Evolutionary conservation across 2,888 invertebrate genomes (phyloP).

Genomic region (Archips xylosteana): DNA sequence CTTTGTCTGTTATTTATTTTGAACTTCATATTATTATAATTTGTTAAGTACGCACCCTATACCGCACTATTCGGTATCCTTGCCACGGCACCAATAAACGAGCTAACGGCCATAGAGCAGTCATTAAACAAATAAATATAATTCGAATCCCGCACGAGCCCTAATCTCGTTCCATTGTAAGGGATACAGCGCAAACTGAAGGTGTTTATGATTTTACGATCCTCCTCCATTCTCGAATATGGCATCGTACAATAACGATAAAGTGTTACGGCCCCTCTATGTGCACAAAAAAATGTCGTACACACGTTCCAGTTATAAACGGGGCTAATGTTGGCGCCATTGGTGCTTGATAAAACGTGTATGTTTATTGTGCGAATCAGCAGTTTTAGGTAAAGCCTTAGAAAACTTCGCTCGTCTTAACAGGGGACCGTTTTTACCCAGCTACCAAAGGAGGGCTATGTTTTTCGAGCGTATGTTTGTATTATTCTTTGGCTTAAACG

Average conservation of each 20-base stretch:
- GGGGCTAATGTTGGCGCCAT: slow-evolving; percentile 62
- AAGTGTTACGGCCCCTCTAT: slow-evolving; percentile 67
- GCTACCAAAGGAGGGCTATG: too few relatives aligned
- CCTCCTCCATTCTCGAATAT: slow-evolving; percentile 71
- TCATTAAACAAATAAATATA: slow-evolving; percentile 24
- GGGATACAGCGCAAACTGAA: slow-evolving; percentile 65
- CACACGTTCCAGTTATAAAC: slow-evolving; percentile 59
- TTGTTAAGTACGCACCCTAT: background rate
- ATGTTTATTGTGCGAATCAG: slow-evolving; percentile 6
- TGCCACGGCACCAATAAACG: slow-evolving; percentile 8
- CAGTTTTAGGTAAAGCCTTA: background rate
- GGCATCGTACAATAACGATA: slow-evolving; percentile 75
- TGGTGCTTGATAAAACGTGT: slow-evolving; percentile 21
- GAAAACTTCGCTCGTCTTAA: background rate
- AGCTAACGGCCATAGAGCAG: slow-evolving; percentile 4
- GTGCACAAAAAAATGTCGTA: slow-evolving; percentile 62
- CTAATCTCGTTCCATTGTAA: slow-evolving; percentile 63
- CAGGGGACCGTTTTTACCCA: too few relatives aligned
- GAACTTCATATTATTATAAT: too few relatives aligned
- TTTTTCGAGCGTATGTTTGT: too few relatives aligned
- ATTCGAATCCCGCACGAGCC: slow-evolving; percentile 6
- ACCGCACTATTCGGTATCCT: background rate
- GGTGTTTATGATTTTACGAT: slow-evolving; percentile 79
- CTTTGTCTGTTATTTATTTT: too few relatives aligned
- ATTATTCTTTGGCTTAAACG: too few relatives aligned